These are phyloP conservation scores for Chlorops oryzae DNA, from an alignment of 1,140 invertebrate genomes.

Conservation along the genomic window DNA sequence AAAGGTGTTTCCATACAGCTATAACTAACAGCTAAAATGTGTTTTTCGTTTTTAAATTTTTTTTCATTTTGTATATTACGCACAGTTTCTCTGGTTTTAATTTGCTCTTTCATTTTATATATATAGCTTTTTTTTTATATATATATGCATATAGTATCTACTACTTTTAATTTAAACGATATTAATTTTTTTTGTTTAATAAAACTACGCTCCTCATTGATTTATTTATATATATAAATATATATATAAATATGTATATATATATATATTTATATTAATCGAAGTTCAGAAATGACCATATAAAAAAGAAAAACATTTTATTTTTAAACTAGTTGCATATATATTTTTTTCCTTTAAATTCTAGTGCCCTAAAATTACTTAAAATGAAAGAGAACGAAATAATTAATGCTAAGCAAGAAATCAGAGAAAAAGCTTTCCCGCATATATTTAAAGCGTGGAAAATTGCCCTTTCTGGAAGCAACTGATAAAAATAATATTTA, in stretches of 20 bases:
- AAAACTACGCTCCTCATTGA: neutral
- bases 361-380: no score
- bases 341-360: no score
- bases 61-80: slow-evolving; percentile 38
- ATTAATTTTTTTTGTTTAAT: slow-evolving; percentile 5
- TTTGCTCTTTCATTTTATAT: slow-evolving; percentile 2
- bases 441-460: no score
- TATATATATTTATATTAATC: slow-evolving; percentile 7
- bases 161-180: neutral
- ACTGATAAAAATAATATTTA: no score
- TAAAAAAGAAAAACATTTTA: no score
- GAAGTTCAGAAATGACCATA: no score
- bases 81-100: slow-evolving; percentile 26
- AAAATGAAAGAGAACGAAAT: no score
- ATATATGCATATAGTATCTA: slow-evolving; percentile 2
- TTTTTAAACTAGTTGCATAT: no score
- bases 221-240: neutral
- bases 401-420: no score
- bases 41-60: slow-evolving; percentile 32
- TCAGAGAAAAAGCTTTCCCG: no score
- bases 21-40: no score
- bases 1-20: slow-evolving; percentile 7
- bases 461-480: no score
- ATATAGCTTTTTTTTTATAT: slow-evolving; percentile 9
- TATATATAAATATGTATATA: slow-evolving; percentile 12